Percentiles rank a stretch among this genome's conserved stretches.
These are phyloP conservation scores for Allobates femoralis DNA, from an alignment of 2,797 vertebrate genomes.

Conservation along the genomic window DNA sequence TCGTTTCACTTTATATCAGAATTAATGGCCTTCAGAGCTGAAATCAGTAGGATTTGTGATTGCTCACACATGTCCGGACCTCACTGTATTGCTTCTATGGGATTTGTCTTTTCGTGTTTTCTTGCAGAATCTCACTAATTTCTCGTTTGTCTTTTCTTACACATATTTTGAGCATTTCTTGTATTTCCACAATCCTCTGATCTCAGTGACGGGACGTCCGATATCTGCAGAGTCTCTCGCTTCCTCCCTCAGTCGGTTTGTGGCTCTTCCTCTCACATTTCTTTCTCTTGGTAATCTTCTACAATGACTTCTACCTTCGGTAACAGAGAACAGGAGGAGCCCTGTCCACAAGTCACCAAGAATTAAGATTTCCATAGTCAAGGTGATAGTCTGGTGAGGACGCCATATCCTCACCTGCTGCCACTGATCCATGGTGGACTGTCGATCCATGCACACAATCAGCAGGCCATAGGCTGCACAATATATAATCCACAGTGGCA, in stretches of 20 bases:
- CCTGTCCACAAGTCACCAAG: conserved; percentile 27
- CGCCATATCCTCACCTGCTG: neutral
- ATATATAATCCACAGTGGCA: too few species aligned
- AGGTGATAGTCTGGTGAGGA: neutral
- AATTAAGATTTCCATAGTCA: neutral
- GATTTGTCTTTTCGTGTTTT: too few species aligned
- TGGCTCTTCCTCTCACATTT: neutral
- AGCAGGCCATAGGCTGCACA: too few species aligned
- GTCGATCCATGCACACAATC: too few species aligned
- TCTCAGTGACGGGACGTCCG: neutral
- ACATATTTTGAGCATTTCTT: neutral
- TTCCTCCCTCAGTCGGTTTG: neutral
- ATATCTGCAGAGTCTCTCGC: neutral
- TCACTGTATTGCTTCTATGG: too few species aligned
- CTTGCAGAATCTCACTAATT: too few species aligned
- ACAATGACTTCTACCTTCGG: neutral
- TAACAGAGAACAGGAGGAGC: conserved; percentile 11
- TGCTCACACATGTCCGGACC: too few species aligned
- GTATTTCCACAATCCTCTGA: neutral
- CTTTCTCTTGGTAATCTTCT: neutral
- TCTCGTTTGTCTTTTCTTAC: too few species aligned
- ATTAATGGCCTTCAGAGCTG: too few species aligned
- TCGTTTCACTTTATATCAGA: too few species aligned
- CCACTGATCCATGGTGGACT: too few species aligned
- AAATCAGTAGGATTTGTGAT: too few species aligned